These are phyloP conservation scores for Thumatha senex DNA, from an alignment of 2,888 invertebrate genomes.

Conservation along the genomic window DNA sequence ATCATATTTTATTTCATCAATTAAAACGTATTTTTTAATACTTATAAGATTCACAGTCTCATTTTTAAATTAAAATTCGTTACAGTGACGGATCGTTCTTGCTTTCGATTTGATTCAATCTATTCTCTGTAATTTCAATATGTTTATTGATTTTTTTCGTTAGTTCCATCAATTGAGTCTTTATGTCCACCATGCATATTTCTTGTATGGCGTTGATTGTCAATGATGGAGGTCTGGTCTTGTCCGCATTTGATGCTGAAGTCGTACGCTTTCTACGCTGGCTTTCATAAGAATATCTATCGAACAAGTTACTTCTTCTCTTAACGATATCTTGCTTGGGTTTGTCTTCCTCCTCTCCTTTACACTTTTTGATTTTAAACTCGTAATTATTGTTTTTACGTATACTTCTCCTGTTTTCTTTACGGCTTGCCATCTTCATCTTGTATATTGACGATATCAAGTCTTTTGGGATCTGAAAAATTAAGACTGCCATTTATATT, in stretches of 20 bases:
- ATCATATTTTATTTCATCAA: no score
- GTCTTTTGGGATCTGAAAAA: constrained; percentile 86
- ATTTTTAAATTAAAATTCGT: no score
- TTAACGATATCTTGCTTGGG: constrained; percentile 59
- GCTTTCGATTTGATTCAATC: constrained; percentile 57
- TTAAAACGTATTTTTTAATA: no score
- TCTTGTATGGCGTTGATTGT: constrained; percentile 75
- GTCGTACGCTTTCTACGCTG: constrained; percentile 67
- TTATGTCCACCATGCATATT: constrained; percentile 77
- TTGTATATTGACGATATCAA: constrained; percentile 89
- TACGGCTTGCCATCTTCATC: constrained; percentile 86
- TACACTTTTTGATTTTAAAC: constrained; percentile 59
- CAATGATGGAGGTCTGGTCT: constrained; percentile 62
- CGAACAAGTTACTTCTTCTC: constrained; percentile 73
- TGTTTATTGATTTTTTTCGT: constrained; percentile 70
- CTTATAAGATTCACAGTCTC: no score
- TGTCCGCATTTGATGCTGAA: constrained; percentile 52
- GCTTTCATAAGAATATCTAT: constrained; percentile 69
- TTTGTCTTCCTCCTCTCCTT: constrained; percentile 53
- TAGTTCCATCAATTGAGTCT: constrained; percentile 66
- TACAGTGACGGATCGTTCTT: constrained; percentile 29
- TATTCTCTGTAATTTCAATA: constrained; percentile 59
- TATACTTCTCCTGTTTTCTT: constrained; percentile 82
- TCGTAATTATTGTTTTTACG: constrained; percentile 77
- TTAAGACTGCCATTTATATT: background rate